Conservation (phyloP, 2,113 vertebrate genomes). For the Casuarius casuarius region DNA sequence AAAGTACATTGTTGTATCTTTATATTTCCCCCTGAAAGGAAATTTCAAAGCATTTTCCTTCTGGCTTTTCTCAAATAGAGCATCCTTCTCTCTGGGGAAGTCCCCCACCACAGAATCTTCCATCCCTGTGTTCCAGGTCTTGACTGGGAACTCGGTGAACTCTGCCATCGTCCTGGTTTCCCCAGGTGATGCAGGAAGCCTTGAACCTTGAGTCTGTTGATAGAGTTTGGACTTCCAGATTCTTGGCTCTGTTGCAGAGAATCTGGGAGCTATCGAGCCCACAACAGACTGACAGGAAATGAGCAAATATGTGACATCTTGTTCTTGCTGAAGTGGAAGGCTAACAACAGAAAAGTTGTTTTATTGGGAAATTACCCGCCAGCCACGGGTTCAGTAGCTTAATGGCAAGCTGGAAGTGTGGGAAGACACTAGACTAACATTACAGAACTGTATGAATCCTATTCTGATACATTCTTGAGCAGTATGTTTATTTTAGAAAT, state of each 20-base stretch:
- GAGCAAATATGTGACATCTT: background rate
- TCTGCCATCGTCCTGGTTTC: background rate
- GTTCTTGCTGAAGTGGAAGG: background rate
- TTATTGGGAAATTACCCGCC: background rate
- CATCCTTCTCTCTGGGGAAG: background rate
- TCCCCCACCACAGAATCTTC: background rate
- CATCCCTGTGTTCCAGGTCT: background rate
- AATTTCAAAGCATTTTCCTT: background rate
- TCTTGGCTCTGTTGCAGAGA: background rate
- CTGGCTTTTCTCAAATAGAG: background rate
- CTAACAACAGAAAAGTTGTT: background rate
- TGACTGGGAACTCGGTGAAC: background rate
- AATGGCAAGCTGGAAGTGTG: background rate
- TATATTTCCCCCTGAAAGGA: conserved; percentile 9
- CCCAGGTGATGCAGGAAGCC: background rate
- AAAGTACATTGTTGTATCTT: background rate
- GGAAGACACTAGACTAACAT: background rate
- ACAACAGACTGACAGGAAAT: background rate
- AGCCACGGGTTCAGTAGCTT: background rate
- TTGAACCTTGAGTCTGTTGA: background rate
- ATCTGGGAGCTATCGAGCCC: background rate
- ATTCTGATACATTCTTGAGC: background rate
- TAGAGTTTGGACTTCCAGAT: background rate
- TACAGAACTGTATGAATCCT: background rate
- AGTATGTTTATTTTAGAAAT: background rate